A percentile compares a stretch with the other conserved stretches of the same genome.
Evolutionary conservation across 1,140 invertebrate genomes (phyloP).

Genomic region (Apis mellifera): DNA sequence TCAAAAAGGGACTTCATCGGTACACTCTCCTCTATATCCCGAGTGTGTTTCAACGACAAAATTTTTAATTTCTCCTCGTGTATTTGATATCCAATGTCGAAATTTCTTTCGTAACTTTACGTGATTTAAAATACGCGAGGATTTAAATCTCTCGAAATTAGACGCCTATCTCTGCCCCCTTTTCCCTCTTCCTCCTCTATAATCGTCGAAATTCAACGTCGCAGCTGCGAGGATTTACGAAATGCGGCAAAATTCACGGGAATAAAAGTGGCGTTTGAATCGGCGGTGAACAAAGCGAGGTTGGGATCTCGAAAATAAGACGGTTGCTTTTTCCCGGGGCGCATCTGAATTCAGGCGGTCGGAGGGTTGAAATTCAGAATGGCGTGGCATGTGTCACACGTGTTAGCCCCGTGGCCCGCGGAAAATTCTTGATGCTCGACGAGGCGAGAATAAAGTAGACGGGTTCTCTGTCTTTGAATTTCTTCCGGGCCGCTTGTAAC

Average conservation of each 20-base stretch:
- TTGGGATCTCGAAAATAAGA: constrained; percentile 14
- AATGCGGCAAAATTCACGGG: too few species aligned
- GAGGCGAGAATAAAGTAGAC: constrained; percentile 35
- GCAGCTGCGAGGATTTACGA: background rate
- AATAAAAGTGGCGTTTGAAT: background rate
- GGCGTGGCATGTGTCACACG: constrained; percentile 29
- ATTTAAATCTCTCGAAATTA: too few species aligned
- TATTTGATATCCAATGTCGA: too few species aligned
- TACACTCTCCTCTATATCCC: too few species aligned
- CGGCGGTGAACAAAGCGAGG: background rate
- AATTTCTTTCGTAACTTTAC: too few species aligned
- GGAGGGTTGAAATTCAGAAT: constrained; percentile 19
- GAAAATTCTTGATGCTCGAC: constrained; percentile 33
- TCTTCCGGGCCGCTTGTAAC: constrained; percentile 32
- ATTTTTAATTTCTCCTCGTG: too few species aligned
- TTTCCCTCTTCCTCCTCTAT: too few species aligned
- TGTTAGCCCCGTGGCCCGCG: constrained; percentile 6
- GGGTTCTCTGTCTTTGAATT: constrained; percentile 32
- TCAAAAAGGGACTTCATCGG: too few species aligned
- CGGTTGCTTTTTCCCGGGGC: background rate
- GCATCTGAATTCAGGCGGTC: constrained; percentile 14
- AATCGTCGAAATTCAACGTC: too few species aligned
- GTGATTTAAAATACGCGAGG: too few species aligned
- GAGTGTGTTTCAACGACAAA: too few species aligned
- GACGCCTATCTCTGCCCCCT: too few species aligned